phyloP scores from a whole-genome alignment of 2,797 vertebrate genomes.

The Brotula barbata region DNA sequence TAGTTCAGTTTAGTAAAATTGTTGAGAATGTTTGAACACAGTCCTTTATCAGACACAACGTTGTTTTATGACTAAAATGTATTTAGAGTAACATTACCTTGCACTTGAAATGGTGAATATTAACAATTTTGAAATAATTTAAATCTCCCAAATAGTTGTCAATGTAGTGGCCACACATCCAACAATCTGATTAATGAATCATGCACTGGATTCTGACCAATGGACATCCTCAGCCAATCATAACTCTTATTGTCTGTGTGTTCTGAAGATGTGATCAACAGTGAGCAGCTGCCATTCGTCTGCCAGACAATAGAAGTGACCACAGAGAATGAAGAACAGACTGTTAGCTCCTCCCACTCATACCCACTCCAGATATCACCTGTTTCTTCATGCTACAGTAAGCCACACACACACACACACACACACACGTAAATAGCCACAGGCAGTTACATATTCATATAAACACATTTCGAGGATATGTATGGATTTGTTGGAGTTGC shows the following conservation, averaged over 20 bases:
- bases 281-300: constrained; percentile 90
- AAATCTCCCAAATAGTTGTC: no score
- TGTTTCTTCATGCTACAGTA: constrained; percentile 91
- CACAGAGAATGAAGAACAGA: constrained; percentile 95
- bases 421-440: neutral
- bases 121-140: no score
- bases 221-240: constrained; percentile 1
- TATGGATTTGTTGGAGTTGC: no score
- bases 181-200: neutral
- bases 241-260: neutral
- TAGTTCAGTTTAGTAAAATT: no score
- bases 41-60: no score
- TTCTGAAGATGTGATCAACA: constrained; percentile 86
- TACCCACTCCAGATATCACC: constrained; percentile 98
- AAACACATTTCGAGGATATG: no score
- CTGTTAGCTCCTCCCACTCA: constrained; percentile 88
- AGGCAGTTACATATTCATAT: neutral
- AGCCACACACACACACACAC: constrained; percentile 42
- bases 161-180: neutral
- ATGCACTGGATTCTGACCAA: neutral
- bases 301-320: constrained; percentile 98
- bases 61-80: no score
- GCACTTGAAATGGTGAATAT: no score
- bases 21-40: no score
- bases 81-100: no score